Evolutionary conservation across 2,113 vertebrate genomes (phyloP), one percentile per base, ranked within the genome.

Genomic region (Prolemur simus): DNA sequence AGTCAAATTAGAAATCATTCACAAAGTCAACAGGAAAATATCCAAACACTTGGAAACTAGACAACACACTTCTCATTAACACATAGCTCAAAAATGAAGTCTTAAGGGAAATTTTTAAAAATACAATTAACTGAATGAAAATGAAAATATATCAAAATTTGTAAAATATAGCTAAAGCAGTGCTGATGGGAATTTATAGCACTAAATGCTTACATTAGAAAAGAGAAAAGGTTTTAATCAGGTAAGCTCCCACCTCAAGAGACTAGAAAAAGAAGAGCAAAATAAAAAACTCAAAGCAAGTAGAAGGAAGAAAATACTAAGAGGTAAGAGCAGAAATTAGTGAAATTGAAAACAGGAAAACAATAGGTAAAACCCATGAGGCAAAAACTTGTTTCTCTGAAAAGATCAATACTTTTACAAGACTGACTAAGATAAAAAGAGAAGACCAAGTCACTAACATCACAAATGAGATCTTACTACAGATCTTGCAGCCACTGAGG

Each of bases 1-100:
- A 94, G 90, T 93, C 81, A 97, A 94, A 94, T 29, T 73, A 87
- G 82, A 95, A 95, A 88, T 87, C 52, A 88, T 64, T 85, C 88
- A 39, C 37, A 71, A 95, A 96, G 23, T 71, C 64, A 93, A 93
- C 37, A 71, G 32, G 76, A 93, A 91, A 96, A 76, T 88, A 42
- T 87, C 77, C 52, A 80, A 95, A 96, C 29, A 54, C n/a, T 88
- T 80, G 56, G 87, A 93, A 95, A 85, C 56, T 25, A 85, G 81
- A 95, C 27, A 93, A 90, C 29, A 56, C 20, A 82, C 34, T 94
- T 96, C 58, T 89, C 52, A 56, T 76, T 69, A 85, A 94, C 88
- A 56, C 47, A 88, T 34, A 86, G 45, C 45, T 89, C 23, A 39
- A 89, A 96, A 96, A 94, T 37, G 76, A 60, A 92, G 42, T 64